Evolutionary conservation across 2,113 vertebrate species (phyloP).

Genomic region (Etheostoma spectabile): DNA sequence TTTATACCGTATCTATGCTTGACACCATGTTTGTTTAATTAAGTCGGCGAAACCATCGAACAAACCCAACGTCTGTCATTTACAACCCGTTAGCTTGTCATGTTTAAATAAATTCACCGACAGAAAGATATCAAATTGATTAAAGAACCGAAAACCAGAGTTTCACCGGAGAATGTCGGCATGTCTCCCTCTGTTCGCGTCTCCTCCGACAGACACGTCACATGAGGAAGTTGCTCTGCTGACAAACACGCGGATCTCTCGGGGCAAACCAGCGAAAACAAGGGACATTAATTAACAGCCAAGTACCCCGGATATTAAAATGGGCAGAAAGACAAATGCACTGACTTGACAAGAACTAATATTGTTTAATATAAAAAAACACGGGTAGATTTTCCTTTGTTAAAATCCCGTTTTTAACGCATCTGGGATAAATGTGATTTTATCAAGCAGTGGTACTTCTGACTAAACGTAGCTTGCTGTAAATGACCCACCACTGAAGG

Average conservation of each 20-base stretch:
- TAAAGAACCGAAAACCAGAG: not conserved
- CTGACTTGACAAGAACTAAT: not conserved
- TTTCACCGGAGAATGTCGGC: conserved; percentile 20
- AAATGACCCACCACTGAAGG: not conserved
- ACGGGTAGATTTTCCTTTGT: not conserved
- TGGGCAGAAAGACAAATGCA: not conserved
- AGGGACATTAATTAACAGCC: conserved; percentile 61
- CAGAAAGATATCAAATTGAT: not conserved
- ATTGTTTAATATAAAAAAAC: not conserved
- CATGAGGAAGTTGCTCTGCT: conserved; percentile 78
- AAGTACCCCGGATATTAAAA: conserved; percentile 48
- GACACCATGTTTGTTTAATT: conserved; percentile 13
- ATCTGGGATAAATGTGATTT: not conserved
- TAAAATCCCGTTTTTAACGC: not conserved
- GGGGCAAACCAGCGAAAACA: conserved; percentile 67
- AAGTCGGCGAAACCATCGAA: not conserved
- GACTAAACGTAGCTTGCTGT: not conserved
- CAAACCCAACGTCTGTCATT: not conserved
- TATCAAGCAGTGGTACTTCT: not conserved
- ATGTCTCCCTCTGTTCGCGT: conserved; percentile 30
- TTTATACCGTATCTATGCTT: no score
- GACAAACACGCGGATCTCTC: conserved; percentile 62
- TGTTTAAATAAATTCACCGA: not conserved
- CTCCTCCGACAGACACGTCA: conserved; percentile 70
- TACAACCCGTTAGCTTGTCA: not conserved